Percentiles rank a stretch among this genome's conserved stretches.
Conservation (phyloP, 2,797 vertebrate genomes). For the Ctenopoma kingsleyae region DNA sequence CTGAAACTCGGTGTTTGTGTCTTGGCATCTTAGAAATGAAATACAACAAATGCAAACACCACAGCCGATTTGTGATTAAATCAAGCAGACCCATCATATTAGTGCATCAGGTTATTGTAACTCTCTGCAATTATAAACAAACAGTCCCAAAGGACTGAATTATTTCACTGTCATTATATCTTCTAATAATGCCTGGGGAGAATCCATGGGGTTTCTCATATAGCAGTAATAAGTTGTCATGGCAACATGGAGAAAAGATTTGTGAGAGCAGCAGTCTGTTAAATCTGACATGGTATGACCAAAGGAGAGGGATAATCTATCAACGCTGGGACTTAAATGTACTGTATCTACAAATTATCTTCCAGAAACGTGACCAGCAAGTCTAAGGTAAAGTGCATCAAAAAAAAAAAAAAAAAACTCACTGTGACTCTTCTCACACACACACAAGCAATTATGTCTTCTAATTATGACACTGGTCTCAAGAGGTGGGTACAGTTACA, state of each 20-base stretch:
- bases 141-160: not conserved
- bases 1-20: not conserved
- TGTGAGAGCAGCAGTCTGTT: conserved; percentile 55
- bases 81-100: not conserved
- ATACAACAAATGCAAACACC: not conserved
- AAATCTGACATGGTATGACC: conserved; percentile 51
- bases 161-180: conserved; percentile 18
- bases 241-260: conserved; percentile 59
- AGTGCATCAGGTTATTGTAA: not conserved
- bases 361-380: conserved; percentile 25
- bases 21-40: not conserved
- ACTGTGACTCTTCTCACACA: not conserved
- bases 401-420: not conserved
- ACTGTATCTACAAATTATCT: conserved; percentile 27
- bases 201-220: conserved; percentile 18
- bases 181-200: conserved; percentile 21
- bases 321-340: conserved; percentile 6
- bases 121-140: not conserved
- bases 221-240: conserved; percentile 53
- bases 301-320: conserved; percentile 58
- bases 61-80: not conserved
- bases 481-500: not conserved
- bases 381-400: conserved; percentile 7
- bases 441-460: not conserved
- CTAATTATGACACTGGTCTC: not conserved